Conservation (phyloP, 2,113 vertebrate species). For the Oreochromis spilurus region DNA sequence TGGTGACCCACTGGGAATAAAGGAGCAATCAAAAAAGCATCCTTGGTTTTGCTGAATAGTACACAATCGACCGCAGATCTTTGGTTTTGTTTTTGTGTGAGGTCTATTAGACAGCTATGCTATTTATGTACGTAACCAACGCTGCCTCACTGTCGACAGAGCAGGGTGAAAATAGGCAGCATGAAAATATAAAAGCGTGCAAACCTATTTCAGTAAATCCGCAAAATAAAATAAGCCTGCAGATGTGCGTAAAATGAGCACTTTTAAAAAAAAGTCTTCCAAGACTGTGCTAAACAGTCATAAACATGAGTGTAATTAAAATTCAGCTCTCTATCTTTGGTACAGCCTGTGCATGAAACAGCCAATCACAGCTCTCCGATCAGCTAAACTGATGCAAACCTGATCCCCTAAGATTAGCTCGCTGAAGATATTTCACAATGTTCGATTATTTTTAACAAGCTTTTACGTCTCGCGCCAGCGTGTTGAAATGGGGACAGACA, state of each 20-base stretch:
- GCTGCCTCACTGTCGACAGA: not conserved
- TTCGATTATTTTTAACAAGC: not conserved
- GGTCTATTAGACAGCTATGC: not conserved
- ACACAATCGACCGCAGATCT: not conserved
- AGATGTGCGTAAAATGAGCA: not conserved
- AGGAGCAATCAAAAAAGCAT: not conserved
- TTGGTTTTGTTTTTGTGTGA: not conserved
- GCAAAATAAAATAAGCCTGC: not conserved
- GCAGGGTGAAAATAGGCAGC: not conserved
- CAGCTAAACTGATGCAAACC: not conserved
- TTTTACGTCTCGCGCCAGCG: not conserved
- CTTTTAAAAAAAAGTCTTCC: not conserved
- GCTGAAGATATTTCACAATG: not conserved
- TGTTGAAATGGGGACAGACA: not conserved
- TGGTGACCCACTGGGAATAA: not conserved
- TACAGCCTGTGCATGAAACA: not conserved
- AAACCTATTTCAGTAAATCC: not conserved
- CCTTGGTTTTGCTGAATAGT: not conserved
- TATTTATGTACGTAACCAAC: not conserved
- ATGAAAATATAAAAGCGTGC: not conserved
- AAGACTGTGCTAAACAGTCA: not conserved
- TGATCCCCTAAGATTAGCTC: not conserved
- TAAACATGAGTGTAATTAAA: not conserved
- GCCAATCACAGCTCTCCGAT: not conserved
- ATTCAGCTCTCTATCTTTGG: not conserved